These are phyloP conservation scores for Pituophis catenifer DNA, from an alignment of 2,113 vertebrate species.

Conservation along the genomic window DNA sequence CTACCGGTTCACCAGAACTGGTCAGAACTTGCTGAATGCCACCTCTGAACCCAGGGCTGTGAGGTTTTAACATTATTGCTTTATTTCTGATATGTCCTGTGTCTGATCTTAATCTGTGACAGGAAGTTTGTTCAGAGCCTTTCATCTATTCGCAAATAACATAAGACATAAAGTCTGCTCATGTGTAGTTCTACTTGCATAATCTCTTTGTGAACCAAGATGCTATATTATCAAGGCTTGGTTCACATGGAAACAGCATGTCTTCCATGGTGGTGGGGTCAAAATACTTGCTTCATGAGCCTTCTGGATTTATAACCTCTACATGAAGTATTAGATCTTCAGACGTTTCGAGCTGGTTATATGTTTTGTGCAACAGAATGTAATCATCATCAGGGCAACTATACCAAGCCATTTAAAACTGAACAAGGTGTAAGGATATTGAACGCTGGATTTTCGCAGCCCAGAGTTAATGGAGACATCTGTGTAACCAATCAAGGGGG, in stretches of 20 bases:
- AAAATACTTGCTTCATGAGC: not conserved
- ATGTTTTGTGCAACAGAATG: accelerated
- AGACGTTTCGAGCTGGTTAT: not conserved
- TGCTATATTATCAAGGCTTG: not conserved
- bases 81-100: not conserved
- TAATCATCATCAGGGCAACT: accelerated
- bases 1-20: no score
- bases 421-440: not conserved
- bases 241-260: not conserved
- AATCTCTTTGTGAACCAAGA: not conserved
- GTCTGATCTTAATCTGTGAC: not conserved
- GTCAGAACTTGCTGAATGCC: no score
- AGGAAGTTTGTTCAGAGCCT: not conserved
- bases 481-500: conserved; percentile 33
- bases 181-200: not conserved
- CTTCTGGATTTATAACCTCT: not conserved
- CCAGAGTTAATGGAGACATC: conserved; percentile 5
- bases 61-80: not conserved
- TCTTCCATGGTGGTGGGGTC: not conserved
- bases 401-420: conserved; percentile 9
- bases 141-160: not conserved
- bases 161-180: not conserved
- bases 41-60: not conserved
- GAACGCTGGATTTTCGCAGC: conserved; percentile 10
- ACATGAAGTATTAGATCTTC: not conserved